Evolutionary conservation across 2,888 invertebrate species (phyloP).

Genomic region (Ophion ventricosus): DNA sequence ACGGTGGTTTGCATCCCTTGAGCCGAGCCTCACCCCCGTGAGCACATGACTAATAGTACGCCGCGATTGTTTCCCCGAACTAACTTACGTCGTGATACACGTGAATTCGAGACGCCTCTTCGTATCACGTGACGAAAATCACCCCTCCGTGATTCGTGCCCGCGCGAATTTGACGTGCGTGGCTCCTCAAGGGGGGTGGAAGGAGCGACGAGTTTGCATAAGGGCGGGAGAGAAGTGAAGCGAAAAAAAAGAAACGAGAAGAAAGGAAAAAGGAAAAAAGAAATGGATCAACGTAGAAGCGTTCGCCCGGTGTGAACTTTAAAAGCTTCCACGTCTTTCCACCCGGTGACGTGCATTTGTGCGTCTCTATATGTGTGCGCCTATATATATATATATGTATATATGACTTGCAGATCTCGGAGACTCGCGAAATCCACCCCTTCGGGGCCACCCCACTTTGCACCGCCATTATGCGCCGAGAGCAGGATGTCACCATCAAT

Average conservation of each 20-base stretch:
- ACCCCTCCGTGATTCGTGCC: conserved; percentile 14
- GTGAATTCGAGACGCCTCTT: conserved; percentile 13
- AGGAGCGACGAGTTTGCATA: background rate
- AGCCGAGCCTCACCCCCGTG: background rate
- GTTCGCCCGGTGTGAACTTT: conserved; percentile 58
- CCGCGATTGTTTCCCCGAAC: conserved; percentile 7
- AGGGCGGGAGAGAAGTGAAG: background rate
- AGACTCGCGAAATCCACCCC: conserved; percentile 58
- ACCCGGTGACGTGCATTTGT: conserved; percentile 35
- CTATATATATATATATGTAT: no score
- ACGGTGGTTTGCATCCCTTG: background rate
- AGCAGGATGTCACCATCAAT: conserved; percentile 68
- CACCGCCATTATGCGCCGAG: conserved; percentile 53
- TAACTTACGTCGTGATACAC: background rate
- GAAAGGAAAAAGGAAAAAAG: conserved; percentile 27
- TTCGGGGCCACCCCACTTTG: conserved; percentile 37
- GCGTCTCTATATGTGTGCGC: conserved; percentile 29
- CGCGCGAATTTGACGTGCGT: conserved; percentile 51
- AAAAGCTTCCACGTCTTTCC: conserved; percentile 61
- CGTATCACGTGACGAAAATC: conserved; percentile 20
- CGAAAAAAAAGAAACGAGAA: conserved; percentile 37
- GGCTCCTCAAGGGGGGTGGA: conserved; percentile 19
- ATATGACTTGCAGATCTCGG: conserved; percentile 61
- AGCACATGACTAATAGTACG: background rate
- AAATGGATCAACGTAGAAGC: conserved; percentile 20